Evolutionary conservation across 2,113 vertebrate genomes (phyloP), one percentile per base, ranked within the genome.

Genomic region (Paralichthys olivaceus): DNA sequence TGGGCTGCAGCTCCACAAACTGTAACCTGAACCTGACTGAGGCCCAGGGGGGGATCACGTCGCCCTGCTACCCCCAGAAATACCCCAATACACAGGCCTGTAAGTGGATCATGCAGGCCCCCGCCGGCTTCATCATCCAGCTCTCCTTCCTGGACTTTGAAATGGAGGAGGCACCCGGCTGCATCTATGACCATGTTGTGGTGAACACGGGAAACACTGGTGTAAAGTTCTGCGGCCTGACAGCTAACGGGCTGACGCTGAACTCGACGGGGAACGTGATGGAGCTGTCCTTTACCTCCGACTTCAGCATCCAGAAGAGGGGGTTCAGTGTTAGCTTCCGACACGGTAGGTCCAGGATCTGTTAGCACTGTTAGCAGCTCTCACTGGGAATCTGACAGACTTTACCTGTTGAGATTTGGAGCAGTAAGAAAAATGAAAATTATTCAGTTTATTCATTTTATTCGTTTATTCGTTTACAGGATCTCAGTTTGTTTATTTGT

Each of bases 231-330:
- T 99, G 98, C 65, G 98, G 97, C 57, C 93, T 95, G 67, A 99
- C 98, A 70, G 96, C 97, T 80, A 95, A 95, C 85, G 96, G 97
- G 81, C 94, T 98, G 80, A 96, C 94, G 2, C 96, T 97, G 71
- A 99, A 98, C 93, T 99, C 98, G 17, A 97, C 95, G 0, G 95
- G 94, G 63, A 97, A 96, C 93, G 89, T 96, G 87, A 97, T 99
- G 96, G 94, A 94, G 47, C 93, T 99, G 88, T 91, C 91, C 43
- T 99, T 99, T 90, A 93, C 87, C 85, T 98, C 97, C 0, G 98
- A 99, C 94, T 99, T 99, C 91, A 99, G 97, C 81, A 95, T 99
- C 80, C 97, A 97, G 93, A 99, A 97, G 93, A 96, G 86, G 90
- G 98, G 98, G 60, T 99, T 99, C 95, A 96, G 55, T 58, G 90